phyloP scores from a whole-genome alignment of 2,797 vertebrate genomes.

The Acipenser transmontanus region DNA sequence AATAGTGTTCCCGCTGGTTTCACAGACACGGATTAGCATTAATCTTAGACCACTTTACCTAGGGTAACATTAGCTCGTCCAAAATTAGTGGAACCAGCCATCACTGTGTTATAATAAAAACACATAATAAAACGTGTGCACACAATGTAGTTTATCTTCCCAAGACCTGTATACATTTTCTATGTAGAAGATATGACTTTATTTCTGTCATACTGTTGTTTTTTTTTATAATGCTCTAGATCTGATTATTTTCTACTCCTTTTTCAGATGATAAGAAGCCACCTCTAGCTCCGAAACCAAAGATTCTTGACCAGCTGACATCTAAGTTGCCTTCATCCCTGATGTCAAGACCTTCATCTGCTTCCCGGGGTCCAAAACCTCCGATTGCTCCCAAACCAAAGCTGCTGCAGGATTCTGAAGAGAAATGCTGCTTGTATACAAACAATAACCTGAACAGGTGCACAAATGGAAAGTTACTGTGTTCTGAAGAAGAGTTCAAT shows the following conservation, averaged over 20 bases:
- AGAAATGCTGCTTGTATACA: slow-evolving; percentile 40
- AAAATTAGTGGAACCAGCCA: no score
- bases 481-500: slow-evolving; percentile 50
- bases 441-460: slow-evolving; percentile 55
- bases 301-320: slow-evolving; percentile 58
- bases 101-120: no score
- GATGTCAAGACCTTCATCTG: slow-evolving; percentile 57
- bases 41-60: no score
- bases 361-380: slow-evolving; percentile 77
- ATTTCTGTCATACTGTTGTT: no score
- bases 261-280: slow-evolving; percentile 79
- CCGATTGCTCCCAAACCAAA: slow-evolving; percentile 82
- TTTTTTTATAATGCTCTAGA: no score
- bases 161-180: no score
- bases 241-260: slow-evolving; percentile 51
- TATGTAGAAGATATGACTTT: no score
- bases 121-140: no score
- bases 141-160: no score
- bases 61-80: no score
- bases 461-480: slow-evolving; percentile 65
- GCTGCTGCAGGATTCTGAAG: slow-evolving; percentile 56
- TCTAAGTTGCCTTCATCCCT: slow-evolving; percentile 60
- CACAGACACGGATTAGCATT: no score
- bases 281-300: slow-evolving; percentile 78
- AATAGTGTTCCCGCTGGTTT: no score